These are phyloP conservation scores for Etia nguti DNA, from an alignment of 2,113 vertebrate species.

Conservation along the genomic window DNA sequence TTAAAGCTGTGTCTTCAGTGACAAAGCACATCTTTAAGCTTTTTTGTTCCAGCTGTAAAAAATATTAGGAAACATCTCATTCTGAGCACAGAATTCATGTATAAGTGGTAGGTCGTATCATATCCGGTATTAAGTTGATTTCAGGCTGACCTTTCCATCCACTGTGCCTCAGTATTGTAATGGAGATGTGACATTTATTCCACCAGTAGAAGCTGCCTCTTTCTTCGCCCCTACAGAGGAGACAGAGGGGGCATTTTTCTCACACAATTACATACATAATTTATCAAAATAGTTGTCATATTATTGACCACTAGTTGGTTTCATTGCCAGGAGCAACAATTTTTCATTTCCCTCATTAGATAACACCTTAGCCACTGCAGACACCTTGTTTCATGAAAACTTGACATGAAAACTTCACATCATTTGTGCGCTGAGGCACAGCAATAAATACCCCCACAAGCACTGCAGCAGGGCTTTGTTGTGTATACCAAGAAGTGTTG, in stretches of 20 bases:
- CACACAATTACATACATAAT: not conserved
- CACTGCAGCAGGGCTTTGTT: not conserved
- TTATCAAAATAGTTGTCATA: not conserved
- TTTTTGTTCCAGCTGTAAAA: not conserved
- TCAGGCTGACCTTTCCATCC: conserved; percentile 10
- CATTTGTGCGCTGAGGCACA: not conserved
- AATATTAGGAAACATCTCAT: not conserved
- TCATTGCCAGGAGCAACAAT: not conserved
- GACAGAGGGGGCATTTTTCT: not conserved
- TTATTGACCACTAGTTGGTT: not conserved
- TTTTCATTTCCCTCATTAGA: not conserved
- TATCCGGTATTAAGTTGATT: not conserved
- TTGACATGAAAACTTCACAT: not conserved
- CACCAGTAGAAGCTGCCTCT: not conserved
- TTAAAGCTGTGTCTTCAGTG: not conserved
- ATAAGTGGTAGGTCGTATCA: not conserved
- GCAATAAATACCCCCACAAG: not conserved
- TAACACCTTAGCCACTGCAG: not conserved
- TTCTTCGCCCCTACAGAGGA: not conserved
- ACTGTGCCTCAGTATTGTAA: not conserved
- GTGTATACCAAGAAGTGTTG: not conserved
- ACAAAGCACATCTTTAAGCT: not conserved
- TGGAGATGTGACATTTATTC: conserved; percentile 25
- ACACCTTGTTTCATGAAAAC: not conserved
- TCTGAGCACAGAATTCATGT: not conserved